These are phyloP conservation scores for Trichomalopsis sarcophagae DNA, from an alignment of 1,140 invertebrate genomes.

Conservation along the genomic window DNA sequence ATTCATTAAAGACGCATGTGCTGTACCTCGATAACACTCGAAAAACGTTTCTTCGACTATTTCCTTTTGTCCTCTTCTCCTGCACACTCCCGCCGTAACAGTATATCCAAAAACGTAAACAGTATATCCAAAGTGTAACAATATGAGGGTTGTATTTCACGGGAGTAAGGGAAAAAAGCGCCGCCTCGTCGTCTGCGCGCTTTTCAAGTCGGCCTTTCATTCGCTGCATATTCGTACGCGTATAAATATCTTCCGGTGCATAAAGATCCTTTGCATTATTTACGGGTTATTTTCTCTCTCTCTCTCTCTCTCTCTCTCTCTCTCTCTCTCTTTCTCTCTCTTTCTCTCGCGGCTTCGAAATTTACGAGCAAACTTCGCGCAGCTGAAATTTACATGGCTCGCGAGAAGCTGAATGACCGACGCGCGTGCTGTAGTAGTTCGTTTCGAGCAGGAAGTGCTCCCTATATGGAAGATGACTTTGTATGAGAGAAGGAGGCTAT, in stretches of 20 bases:
- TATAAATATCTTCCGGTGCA: constrained; percentile 52
- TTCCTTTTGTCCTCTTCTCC: constrained; percentile 9
- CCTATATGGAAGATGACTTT: background rate
- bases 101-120: constrained; percentile 27
- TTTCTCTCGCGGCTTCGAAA: constrained; percentile 49
- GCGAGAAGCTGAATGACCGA: constrained; percentile 44
- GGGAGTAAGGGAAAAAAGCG: constrained; percentile 30
- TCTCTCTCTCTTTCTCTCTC: background rate
- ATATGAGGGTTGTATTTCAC: constrained; percentile 44
- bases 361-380: constrained; percentile 48
- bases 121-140: constrained; percentile 30
- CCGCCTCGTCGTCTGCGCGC: constrained; percentile 1
- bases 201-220: constrained; percentile 29
- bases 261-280: constrained; percentile 53
- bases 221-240: constrained; percentile 31
- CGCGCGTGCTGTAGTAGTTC: background rate
- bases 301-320: no score
- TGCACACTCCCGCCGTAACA: no score
- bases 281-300: constrained; percentile 53
- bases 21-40: no score
- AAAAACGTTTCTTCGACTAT: background rate
- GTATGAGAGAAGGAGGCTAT: background rate
- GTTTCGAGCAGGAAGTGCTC: constrained; percentile 2
- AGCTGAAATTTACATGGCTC: constrained; percentile 45
- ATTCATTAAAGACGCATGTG: no score